Evolutionary conservation across 2,888 invertebrate genomes (phyloP), one percentile per base, ranked within the genome.

Genomic region (Parnassius orleans): DNA sequence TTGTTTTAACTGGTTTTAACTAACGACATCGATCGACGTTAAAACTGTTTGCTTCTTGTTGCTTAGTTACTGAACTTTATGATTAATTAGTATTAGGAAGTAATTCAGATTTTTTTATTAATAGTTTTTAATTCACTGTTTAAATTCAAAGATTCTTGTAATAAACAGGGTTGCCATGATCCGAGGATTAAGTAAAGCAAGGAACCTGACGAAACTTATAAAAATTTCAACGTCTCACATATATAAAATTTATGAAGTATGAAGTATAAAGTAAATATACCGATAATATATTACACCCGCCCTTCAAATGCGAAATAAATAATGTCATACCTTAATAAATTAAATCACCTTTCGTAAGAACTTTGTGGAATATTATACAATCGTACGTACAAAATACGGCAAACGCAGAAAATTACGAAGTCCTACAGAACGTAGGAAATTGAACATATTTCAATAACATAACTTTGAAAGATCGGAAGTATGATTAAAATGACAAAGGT

Each of bases 371-470:
- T 64, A 52, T 53, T 47, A 14, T 60, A 52, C 56, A 54, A 63
- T 56, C 33, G 19, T 55, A 60, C 42, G 56, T 63, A 67, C 66
- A 61, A 63, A 67, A 72, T 66, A 74, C 69, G 66, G 68, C 71
- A 74, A 75, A 75, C 76, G 71, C 74, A 74, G 76, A 67, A 81
- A 86, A 84, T 86, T 83, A 85, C 80, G 66, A 81, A 81, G 68
- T 79, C 72, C 78, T 79, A 78, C 80, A 72, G 80, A 82, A 79
- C 78, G 74, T 79, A 83, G 89, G 90, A 90, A 89, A 90, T 90
- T 88, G 87, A 88, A 90, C 89, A 90, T 90, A 90, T 90, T 89
- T 90, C 89, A 90, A 90, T 90, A 88, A 87, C 81, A 86, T 90
- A 86, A 90, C 89, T 87, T 89, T 83, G 86, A 83, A 87, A 89